Evolutionary conservation across 2,797 vertebrate genomes (phyloP).

Genomic region (Petrocephalus sullivani): DNA sequence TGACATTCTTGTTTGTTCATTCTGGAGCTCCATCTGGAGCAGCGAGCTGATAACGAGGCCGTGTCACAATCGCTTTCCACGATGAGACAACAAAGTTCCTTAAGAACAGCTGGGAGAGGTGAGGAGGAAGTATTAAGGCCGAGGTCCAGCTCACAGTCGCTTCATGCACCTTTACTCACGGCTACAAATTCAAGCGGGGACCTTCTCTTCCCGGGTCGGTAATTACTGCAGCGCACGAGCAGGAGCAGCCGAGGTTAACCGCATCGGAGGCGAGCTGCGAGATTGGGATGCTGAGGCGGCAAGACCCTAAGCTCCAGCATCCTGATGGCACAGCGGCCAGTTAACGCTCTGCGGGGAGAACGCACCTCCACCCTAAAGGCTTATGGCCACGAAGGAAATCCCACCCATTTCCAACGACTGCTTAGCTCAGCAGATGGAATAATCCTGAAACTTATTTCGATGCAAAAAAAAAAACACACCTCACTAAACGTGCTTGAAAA

Average conservation of each 20-base stretch:
- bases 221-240: not conserved
- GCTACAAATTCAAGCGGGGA: not conserved
- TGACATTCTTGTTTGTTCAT: slow-evolving; percentile 3
- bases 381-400: not conserved
- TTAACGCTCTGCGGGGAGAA: not conserved
- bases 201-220: not conserved
- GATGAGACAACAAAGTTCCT: not conserved
- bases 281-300: not conserved
- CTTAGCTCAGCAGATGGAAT: slow-evolving; percentile 31
- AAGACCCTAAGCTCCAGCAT: not conserved
- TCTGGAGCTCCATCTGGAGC: not conserved
- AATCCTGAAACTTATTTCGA: slow-evolving; percentile 30
- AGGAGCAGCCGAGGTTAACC: too few species aligned
- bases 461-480: slow-evolving; percentile 12
- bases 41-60: not conserved
- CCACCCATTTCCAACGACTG: slow-evolving; percentile 24
- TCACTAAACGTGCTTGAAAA: not conserved
- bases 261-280: not conserved
- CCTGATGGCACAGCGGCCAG: not conserved
- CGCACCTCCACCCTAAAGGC: not conserved
- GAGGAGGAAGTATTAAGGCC: not conserved
- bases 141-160: not conserved
- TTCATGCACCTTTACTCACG: not conserved
- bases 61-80: not conserved
- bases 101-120: not conserved